These are phyloP conservation scores for Clarias gariepinus DNA, from an alignment of 2,113 vertebrate species.

Conservation along the genomic window DNA sequence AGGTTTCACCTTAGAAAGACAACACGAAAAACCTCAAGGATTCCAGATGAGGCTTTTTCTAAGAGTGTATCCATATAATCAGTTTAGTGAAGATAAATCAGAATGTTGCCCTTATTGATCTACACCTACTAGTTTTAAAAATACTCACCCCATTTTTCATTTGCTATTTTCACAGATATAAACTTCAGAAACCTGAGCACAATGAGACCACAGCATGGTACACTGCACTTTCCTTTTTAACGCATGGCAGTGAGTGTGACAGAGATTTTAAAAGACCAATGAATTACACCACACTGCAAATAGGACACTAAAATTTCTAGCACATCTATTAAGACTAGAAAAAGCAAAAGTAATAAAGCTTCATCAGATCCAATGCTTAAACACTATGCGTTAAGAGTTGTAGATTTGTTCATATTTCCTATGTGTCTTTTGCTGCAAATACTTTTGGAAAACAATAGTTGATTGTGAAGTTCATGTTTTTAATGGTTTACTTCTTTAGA, in stretches of 20 bases:
- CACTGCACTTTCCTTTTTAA: not conserved
- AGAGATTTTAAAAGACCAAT: not conserved
- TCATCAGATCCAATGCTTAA: not conserved
- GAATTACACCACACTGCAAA: not conserved
- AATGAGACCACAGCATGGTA: not conserved
- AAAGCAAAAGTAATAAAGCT: not conserved
- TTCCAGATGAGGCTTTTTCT: not conserved
- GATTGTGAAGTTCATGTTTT: not conserved
- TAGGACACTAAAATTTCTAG: not conserved
- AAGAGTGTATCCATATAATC: not conserved
- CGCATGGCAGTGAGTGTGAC: not conserved
- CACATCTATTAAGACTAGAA: not conserved
- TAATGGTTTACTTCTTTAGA: not conserved
- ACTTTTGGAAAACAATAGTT: not conserved
- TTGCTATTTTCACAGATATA: conserved; percentile 12
- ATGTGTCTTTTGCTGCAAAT: not conserved
- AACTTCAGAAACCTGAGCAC: not conserved
- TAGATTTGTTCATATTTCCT: not conserved
- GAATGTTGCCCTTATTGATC: not conserved
- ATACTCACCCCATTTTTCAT: not conserved
- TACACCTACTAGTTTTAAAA: not conserved
- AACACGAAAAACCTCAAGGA: not conserved
- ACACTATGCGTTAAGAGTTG: not conserved
- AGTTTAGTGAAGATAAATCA: not conserved
- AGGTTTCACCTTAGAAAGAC: not conserved